Percentiles rank a stretch among this genome's conserved stretches.
phyloP scores from a whole-genome alignment of 2,888 invertebrate species.

The Tuberolachnus salignus region DNA sequence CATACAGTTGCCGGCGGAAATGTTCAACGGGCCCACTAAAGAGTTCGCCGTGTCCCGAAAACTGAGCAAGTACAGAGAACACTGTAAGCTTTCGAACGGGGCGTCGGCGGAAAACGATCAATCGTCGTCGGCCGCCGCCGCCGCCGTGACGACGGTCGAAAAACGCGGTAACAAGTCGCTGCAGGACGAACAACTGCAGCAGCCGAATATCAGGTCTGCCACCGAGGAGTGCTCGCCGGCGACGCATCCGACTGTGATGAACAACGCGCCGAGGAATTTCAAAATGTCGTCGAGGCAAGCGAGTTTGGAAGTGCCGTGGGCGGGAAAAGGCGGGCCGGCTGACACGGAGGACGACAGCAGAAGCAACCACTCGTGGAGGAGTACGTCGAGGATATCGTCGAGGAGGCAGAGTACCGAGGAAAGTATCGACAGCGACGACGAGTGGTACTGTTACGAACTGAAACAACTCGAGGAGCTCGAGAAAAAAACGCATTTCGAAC shows the following conservation, averaged over 20 bases:
- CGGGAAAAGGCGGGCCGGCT: conserved; percentile 66
- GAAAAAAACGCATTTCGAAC: conserved; percentile 72
- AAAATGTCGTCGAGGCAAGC: conserved; percentile 65
- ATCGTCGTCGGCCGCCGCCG: conserved; percentile 63
- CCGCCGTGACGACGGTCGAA: conserved; percentile 73
- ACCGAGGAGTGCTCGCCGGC: conserved; percentile 34
- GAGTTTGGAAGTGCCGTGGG: conserved; percentile 79
- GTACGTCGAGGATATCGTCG: conserved; percentile 83
- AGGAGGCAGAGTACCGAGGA: conserved; percentile 90
- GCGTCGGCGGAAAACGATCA: conserved; percentile 62
- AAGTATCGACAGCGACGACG: conserved; percentile 90
- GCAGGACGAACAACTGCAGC: conserved; percentile 36
- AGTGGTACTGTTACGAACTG: conserved; percentile 90
- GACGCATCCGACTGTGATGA: neutral
- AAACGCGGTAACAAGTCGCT: conserved; percentile 62
- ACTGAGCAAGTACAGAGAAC: conserved; percentile 76
- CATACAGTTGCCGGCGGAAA: conserved; percentile 66
- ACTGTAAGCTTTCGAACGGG: conserved; percentile 62
- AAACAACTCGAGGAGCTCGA: conserved; percentile 86
- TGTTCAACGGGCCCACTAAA: conserved; percentile 72
- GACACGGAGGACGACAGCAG: conserved; percentile 77
- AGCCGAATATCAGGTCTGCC: conserved; percentile 8
- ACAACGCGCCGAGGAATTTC: conserved; percentile 7
- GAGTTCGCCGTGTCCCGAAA: conserved; percentile 85
- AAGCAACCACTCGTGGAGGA: conserved; percentile 86